Evolutionary conservation across 2,888 invertebrate genomes (phyloP).

Genomic region (Sesia apiformis): DNA sequence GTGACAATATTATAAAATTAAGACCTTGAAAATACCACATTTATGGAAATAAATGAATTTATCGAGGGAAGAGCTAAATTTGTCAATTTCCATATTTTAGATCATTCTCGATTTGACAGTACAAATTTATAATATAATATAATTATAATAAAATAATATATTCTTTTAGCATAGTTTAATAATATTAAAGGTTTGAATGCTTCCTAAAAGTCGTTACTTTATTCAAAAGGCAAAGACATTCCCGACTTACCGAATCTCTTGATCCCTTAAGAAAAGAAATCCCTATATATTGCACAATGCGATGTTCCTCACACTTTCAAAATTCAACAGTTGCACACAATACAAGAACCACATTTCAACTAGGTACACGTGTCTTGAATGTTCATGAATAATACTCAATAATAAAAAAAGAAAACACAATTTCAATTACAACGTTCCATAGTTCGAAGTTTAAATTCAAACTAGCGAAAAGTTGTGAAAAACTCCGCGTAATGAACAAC

Average conservation of each 20-base stretch:
- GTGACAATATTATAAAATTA: no score
- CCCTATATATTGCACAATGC: slow-evolving; percentile 51
- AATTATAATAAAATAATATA: no score
- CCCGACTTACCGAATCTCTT: slow-evolving; percentile 51
- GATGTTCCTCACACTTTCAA: slow-evolving; percentile 31
- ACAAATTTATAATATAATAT: no score
- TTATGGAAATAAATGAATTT: no score
- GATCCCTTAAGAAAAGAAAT: slow-evolving; percentile 44
- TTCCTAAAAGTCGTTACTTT: no score
- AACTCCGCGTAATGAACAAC: slow-evolving; percentile 35
- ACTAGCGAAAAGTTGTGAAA: slow-evolving; percentile 20
- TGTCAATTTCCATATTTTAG: no score
- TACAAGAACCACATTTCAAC: slow-evolving; percentile 5
- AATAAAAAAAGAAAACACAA: not conserved
- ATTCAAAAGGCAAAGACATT: slow-evolving; percentile 3
- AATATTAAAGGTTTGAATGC: no score
- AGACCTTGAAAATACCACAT: no score
- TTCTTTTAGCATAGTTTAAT: no score
- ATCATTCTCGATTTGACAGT: no score
- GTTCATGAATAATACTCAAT: not conserved
- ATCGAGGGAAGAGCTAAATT: no score
- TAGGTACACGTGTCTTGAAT: slow-evolving; percentile 4
- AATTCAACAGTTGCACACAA: slow-evolving; percentile 25
- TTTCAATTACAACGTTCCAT: slow-evolving; percentile 2
- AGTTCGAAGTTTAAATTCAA: slow-evolving; percentile 13